These are phyloP conservation scores for Emydura subglobosa DNA, from an alignment of 2,113 vertebrate genomes.

Conservation along the genomic window DNA sequence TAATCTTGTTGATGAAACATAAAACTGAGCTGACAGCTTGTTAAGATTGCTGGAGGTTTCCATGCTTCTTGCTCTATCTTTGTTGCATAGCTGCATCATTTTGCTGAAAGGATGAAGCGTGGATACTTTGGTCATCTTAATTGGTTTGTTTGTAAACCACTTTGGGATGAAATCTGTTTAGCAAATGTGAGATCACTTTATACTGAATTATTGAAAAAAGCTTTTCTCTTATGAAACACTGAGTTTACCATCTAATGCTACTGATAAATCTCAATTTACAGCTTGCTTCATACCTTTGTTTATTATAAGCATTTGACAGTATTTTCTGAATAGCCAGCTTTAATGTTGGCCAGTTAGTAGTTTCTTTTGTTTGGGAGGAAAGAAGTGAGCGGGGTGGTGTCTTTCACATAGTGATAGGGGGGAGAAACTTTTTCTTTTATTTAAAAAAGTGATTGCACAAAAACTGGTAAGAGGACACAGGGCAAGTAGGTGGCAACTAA, in stretches of 20 bases:
- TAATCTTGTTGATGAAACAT: neutral
- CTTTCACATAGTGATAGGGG: neutral
- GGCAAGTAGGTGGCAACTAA: neutral
- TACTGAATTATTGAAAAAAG: neutral
- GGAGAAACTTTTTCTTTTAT: neutral
- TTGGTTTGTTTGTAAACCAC: neutral
- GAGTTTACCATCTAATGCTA: no score
- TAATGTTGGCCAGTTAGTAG: neutral
- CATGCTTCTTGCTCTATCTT: neutral
- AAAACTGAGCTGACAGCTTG: neutral
- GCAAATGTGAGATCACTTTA: neutral
- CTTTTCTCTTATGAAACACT: no score
- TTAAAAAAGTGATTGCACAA: neutral
- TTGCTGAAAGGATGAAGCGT: neutral
- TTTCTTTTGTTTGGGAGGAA: neutral
- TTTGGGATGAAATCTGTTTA: neutral
- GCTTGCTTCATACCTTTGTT: neutral
- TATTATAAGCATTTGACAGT: neutral
- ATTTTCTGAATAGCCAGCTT: neutral
- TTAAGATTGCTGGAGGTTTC: neutral
- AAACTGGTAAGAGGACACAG: neutral
- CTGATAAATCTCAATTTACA: neutral
- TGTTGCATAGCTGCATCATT: neutral
- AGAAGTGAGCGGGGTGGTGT: neutral
- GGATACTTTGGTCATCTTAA: neutral